Percentiles rank a stretch among this genome's conserved stretches.
Evolutionary conservation across 64 coral and sea anemone species (phyloP).

Genomic region (Catalaphyllia jardinei): DNA sequence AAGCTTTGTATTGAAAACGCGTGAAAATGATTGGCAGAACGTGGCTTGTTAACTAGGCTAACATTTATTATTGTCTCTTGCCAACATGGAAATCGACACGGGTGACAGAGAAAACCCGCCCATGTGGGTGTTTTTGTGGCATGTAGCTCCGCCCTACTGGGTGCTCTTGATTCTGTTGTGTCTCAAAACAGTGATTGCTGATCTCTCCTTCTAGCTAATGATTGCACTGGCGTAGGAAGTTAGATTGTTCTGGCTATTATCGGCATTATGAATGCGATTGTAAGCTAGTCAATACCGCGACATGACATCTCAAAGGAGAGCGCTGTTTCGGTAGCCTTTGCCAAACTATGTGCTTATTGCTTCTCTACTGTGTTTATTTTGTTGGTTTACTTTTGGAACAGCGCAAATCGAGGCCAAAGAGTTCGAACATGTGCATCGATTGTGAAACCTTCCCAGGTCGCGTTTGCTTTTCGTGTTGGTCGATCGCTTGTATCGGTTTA

Average conservation of each 20-base stretch:
- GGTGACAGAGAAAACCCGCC: conserved; percentile 96
- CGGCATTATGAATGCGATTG: conserved; percentile 81
- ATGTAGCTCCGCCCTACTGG: conserved; percentile 93
- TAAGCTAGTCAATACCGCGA: conserved; percentile 79
- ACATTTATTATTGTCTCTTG: conserved; percentile 99
- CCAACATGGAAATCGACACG: conserved; percentile 96
- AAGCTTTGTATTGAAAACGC: conserved; percentile 98
- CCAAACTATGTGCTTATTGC: conserved; percentile 21
- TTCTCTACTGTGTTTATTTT: conserved; percentile 73
- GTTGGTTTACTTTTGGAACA: conserved; percentile 38
- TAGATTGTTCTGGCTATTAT: conserved; percentile 76
- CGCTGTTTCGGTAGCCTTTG: conserved; percentile 90
- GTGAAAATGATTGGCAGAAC: conserved; percentile 89
- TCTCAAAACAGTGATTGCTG: conserved; percentile 79
- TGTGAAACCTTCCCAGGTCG: neutral
- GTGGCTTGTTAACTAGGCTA: conserved; percentile 99
- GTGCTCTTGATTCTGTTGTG: conserved; percentile 82
- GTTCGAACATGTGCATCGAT: neutral
- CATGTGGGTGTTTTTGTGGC: conserved; percentile 96
- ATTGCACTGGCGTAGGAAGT: conserved; percentile 80
- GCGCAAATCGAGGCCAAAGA: conserved; percentile 13
- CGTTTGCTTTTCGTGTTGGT: neutral
- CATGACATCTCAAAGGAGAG: conserved; percentile 95
- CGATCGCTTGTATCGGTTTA: neutral
- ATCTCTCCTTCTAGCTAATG: conserved; percentile 75